These are phyloP conservation scores for Eledona agricola DNA, from an alignment of 2,888 invertebrate species.

Conservation along the genomic window DNA sequence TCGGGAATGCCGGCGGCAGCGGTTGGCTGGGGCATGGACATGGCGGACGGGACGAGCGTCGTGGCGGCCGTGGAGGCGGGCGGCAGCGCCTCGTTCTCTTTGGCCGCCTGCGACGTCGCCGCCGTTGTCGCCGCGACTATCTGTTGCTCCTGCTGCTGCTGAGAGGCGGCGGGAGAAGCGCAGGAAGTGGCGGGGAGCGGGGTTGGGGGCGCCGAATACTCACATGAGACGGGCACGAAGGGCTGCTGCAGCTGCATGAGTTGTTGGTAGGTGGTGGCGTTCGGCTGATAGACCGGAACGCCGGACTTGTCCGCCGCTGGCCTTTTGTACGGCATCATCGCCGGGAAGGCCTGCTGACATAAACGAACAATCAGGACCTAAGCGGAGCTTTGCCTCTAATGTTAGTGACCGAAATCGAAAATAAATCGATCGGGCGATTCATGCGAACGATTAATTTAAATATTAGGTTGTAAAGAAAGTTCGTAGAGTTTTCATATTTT, in stretches of 20 bases:
- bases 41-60: conserved; percentile 49
- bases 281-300: conserved; percentile 94
- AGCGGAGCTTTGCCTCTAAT: no score
- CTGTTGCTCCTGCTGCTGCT: conserved; percentile 30
- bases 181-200: conserved; percentile 56
- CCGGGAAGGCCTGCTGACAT: conserved; percentile 83
- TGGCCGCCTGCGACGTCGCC: conserved; percentile 35
- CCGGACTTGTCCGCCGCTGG: conserved; percentile 97
- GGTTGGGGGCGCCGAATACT: conserved; percentile 85
- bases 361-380: conserved; percentile 3
- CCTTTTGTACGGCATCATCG: conserved; percentile 95
- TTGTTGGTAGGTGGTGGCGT: conserved; percentile 92
- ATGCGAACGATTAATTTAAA: no score
- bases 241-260: conserved; percentile 95
- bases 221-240: conserved; percentile 99
- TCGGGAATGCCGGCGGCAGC: conserved; percentile 62
- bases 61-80: conserved; percentile 52
- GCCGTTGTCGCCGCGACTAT: conserved; percentile 8
- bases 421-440: no score
- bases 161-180: conserved; percentile 55
- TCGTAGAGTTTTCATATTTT: no score
- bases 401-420: no score
- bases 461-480: no score
- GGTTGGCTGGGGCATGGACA: conserved; percentile 45
- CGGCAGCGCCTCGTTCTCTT: conserved; percentile 41